phyloP scores from a whole-genome alignment of 2,797 vertebrate genomes.

The Oophaga sylvatica region DNA sequence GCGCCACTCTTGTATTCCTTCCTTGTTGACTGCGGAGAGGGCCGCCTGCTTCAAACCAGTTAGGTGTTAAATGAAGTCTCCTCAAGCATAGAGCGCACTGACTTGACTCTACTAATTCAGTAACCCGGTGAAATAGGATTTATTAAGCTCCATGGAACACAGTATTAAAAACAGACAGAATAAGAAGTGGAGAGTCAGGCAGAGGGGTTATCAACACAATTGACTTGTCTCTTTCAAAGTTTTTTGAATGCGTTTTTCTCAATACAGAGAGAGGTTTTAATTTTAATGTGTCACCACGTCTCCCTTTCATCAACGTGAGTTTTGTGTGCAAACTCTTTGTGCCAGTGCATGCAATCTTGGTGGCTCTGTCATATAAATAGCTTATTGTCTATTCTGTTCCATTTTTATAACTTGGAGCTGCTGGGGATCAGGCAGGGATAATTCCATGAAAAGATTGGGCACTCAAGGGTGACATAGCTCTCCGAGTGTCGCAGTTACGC shows the following conservation, averaged over 20 bases:
- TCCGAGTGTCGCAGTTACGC: slow-evolving; percentile 37
- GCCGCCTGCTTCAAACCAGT: slow-evolving; percentile 46
- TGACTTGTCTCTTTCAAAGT: slow-evolving; percentile 8
- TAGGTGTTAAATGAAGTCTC: slow-evolving; percentile 60
- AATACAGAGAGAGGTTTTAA: background rate
- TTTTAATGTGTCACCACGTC: background rate
- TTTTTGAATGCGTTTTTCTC: background rate
- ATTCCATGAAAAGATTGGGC: slow-evolving; percentile 55
- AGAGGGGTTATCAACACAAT: slow-evolving; percentile 22
- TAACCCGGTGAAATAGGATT: slow-evolving; percentile 50
- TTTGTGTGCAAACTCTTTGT: slow-evolving; percentile 20
- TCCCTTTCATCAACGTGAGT: background rate
- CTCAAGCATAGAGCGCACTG: slow-evolving; percentile 53
- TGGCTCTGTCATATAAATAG: slow-evolving; percentile 40
- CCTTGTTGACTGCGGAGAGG: slow-evolving; percentile 39
- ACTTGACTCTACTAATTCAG: slow-evolving; percentile 55
- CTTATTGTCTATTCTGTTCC: slow-evolving; percentile 42
- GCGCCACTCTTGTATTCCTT: slow-evolving; percentile 35
- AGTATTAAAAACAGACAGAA: slow-evolving; percentile 47
- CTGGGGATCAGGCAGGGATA: slow-evolving; percentile 30
- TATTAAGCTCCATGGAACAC: slow-evolving; percentile 42
- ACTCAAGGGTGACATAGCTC: slow-evolving; percentile 54
- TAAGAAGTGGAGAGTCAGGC: slow-evolving; percentile 11
- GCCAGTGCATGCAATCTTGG: slow-evolving; percentile 22
- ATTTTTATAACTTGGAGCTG: slow-evolving; percentile 42